Evolutionary conservation across 92 coral and sea anemone genomes (phyloP).

Genomic region (Phenganax stokvisi): DNA sequence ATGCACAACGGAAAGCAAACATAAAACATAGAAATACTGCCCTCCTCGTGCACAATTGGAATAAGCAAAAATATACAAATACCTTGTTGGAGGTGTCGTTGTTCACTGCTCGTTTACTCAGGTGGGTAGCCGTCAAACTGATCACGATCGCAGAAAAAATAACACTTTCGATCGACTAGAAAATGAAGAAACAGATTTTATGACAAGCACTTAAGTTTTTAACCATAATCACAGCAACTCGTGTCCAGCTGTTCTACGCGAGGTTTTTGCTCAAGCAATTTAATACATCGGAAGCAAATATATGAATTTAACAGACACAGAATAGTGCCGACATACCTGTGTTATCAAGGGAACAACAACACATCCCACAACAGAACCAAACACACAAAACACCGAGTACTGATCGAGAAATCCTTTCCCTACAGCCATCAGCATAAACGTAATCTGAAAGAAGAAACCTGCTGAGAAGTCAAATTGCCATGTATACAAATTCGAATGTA

Average conservation of each 20-base stretch:
- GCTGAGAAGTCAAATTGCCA: slow-evolving; percentile 42
- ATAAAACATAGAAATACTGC: neutral
- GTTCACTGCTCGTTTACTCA: slow-evolving; percentile 90
- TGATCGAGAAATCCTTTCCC: slow-evolving; percentile 99
- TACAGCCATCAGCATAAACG: slow-evolving; percentile 66
- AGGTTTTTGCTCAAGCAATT: neutral
- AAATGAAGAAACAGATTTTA: slow-evolving; percentile 9
- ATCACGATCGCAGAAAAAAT: slow-evolving; percentile 97
- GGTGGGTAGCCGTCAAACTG: slow-evolving; percentile 93
- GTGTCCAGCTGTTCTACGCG: slow-evolving; percentile 4
- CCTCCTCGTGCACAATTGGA: neutral
- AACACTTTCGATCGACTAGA: slow-evolving; percentile 96
- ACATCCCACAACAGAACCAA: slow-evolving; percentile 98
- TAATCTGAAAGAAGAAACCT: slow-evolving; percentile 53
- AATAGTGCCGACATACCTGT: slow-evolving; percentile 59
- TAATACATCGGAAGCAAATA: slow-evolving; percentile 2
- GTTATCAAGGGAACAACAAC: slow-evolving; percentile 98
- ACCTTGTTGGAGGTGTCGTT: slow-evolving; percentile 87
- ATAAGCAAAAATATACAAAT: slow-evolving; percentile 19
- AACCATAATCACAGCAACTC: neutral
- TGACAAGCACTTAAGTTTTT: neutral
- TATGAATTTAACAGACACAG: neutral
- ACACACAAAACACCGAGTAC: slow-evolving; percentile 97
- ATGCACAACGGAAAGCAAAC: neutral
- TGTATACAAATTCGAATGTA: slow-evolving; percentile 21